Evolutionary conservation across 2,113 vertebrate genomes (phyloP).

Genomic region (Toxostoma redivivum): DNA sequence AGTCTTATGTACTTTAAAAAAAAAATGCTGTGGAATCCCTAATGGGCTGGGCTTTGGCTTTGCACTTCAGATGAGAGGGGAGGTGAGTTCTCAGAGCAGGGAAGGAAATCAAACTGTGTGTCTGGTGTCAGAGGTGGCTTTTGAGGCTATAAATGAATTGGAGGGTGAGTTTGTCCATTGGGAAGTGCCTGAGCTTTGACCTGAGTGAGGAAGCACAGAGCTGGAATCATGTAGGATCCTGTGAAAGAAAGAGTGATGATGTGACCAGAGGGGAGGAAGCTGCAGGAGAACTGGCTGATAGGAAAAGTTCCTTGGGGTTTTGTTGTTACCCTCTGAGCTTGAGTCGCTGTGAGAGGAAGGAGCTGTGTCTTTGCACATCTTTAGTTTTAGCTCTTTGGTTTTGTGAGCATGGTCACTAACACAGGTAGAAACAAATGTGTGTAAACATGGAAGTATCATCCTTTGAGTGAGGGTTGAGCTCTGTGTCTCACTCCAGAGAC

Average conservation of each 20-base stretch:
- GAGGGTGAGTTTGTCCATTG: background rate
- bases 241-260: background rate
- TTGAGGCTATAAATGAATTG: background rate
- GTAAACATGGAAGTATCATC: background rate
- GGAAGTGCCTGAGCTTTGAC: background rate
- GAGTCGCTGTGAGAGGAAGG: background rate
- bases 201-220: rapidly evolving
- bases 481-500: background rate
- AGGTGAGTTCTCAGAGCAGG: background rate
- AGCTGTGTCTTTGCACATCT: background rate
- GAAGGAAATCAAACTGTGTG: background rate
- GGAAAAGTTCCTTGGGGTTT: background rate
- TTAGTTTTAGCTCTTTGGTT: background rate
- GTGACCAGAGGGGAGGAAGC: background rate
- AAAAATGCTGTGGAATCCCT: background rate
- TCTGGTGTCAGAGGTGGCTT: background rate
- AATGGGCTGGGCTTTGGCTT: background rate
- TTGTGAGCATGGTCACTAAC: rapidly evolving
- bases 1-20: background rate
- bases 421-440: background rate
- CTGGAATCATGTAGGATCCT: background rate
- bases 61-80: background rate
- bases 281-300: background rate
- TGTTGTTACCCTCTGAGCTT: background rate
- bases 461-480: background rate